Evolutionary conservation across 2,797 vertebrate species (phyloP).

Genomic region (Argya squamiceps): DNA sequence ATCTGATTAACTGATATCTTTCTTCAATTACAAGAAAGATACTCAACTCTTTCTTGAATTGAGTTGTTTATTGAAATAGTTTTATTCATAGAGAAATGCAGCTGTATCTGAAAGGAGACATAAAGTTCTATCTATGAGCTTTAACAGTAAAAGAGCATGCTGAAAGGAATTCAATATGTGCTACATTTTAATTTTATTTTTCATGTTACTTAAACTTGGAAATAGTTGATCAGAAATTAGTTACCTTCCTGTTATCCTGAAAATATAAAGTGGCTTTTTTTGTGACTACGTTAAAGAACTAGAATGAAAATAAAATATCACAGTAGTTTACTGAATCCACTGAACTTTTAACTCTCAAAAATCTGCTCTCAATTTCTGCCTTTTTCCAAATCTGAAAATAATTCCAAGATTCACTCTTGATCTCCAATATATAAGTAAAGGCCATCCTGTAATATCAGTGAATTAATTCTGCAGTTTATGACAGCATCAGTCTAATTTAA

Average conservation of each 20-base stretch:
- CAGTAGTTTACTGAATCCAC: background rate
- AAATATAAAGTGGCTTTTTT: background rate
- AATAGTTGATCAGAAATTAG: background rate
- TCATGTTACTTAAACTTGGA: background rate
- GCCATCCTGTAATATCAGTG: background rate
- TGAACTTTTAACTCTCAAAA: background rate
- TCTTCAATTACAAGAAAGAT: background rate
- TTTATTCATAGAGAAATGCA: background rate
- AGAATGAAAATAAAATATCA: background rate
- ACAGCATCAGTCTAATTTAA: background rate
- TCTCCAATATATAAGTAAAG: background rate
- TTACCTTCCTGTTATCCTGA: background rate
- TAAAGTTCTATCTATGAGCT: background rate
- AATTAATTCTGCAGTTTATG: background rate
- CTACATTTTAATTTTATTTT: background rate
- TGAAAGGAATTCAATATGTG: background rate
- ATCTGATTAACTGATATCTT: background rate
- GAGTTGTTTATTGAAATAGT: background rate
- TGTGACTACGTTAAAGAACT: background rate
- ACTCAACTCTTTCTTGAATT: background rate
- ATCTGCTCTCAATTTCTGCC: background rate
- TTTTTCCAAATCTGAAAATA: background rate
- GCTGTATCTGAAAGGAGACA: background rate
- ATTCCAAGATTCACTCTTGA: background rate
- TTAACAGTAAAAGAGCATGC: background rate